Evolutionary conservation across 1,140 invertebrate species (phyloP).

Genomic region (Calosoma granatense): DNA sequence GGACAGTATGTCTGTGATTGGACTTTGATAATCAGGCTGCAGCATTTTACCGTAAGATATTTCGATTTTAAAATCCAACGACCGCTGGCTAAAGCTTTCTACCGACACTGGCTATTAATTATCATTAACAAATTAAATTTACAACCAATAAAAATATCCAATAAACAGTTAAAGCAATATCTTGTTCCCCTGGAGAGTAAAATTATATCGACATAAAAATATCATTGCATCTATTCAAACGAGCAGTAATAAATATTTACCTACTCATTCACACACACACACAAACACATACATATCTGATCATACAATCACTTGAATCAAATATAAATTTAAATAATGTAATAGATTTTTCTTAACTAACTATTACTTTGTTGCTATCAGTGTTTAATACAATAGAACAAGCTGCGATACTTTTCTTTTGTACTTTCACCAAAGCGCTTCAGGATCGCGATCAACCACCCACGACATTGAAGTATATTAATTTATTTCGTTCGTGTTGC

Average conservation of each 20-base stretch:
- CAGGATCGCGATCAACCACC: not conserved
- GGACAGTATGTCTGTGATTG: no score
- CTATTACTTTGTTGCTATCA: not conserved
- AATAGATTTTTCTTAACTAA: not conserved
- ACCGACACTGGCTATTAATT: no score
- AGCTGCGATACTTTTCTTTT: not conserved
- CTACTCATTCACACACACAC: no score
- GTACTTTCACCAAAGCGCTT: not conserved
- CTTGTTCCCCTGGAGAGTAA: not conserved
- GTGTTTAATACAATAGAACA: not conserved
- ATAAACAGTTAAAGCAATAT: not conserved
- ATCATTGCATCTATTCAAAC: no score
- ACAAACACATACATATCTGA: not conserved
- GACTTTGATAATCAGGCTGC: no score
- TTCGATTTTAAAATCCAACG: no score
- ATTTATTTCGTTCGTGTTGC: no score
- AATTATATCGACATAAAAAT: not conserved
- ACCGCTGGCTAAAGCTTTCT: no score
- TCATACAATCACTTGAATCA: not conserved
- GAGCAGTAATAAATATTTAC: no score
- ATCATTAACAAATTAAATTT: not conserved
- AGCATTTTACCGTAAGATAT: no score
- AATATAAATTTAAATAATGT: not conserved
- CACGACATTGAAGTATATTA: no score
- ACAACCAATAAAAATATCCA: not conserved